Evolutionary conservation across 1,140 invertebrate genomes (phyloP).

Genomic region (Teleogryllus occipitalis): DNA sequence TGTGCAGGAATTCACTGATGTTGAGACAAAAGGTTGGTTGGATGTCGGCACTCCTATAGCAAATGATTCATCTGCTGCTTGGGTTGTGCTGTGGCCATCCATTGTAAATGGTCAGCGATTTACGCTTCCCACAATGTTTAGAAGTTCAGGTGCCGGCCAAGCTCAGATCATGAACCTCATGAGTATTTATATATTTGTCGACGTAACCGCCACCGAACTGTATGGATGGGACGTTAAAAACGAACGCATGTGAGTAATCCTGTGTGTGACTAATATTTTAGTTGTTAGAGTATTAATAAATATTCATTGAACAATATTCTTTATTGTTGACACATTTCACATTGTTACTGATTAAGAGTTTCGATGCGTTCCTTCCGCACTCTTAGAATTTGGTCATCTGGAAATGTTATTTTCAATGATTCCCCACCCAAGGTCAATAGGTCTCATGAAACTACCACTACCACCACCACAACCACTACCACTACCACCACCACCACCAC

Average conservation of each 20-base stretch:
- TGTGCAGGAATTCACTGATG: background rate
- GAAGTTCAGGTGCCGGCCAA: background rate
- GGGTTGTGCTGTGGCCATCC: background rate
- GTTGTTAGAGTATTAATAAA: no score
- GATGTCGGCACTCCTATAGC: background rate
- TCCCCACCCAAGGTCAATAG: no score
- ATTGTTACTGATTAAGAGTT: background rate
- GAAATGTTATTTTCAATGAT: no score
- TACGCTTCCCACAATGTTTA: background rate
- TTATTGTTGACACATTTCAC: background rate
- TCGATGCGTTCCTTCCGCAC: no score
- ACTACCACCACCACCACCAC: no score
- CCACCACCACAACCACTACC: no score
- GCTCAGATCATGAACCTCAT: background rate
- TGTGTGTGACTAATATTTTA: no score
- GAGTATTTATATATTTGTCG: background rate
- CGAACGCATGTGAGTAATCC: background rate
- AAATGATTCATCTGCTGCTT: background rate
- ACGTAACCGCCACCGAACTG: background rate
- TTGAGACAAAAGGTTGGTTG: background rate
- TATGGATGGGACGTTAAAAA: background rate
- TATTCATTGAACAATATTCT: background rate
- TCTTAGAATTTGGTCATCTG: no score
- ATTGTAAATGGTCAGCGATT: background rate
- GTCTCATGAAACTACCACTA: no score